A percentile compares a stretch with the other conserved stretches of the same genome.
Evolutionary conservation across 2,113 vertebrate genomes (phyloP).

Genomic region (Silurus meridionalis): DNA sequence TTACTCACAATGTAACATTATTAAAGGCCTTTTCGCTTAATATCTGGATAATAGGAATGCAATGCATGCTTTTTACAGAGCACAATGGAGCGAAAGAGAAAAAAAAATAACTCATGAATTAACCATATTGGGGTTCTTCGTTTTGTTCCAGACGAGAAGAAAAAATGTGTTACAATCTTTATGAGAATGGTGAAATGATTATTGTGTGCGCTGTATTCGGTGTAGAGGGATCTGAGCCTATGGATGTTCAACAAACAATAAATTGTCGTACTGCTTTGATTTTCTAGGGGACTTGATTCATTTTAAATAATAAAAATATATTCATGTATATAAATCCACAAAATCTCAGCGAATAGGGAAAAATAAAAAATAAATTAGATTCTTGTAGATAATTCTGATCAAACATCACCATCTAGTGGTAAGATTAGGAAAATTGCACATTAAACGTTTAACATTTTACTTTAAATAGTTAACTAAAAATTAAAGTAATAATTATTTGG

Average conservation of each 20-base stretch:
- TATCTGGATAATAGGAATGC: not conserved
- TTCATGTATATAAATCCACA: not conserved
- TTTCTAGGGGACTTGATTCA: not conserved
- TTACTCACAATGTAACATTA: not conserved
- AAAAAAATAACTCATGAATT: no score
- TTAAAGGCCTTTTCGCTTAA: not conserved
- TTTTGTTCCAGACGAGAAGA: not conserved
- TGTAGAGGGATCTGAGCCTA: not conserved
- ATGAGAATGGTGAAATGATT: not conserved
- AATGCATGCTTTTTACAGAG: not conserved
- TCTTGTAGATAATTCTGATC: not conserved
- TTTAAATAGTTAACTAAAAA: not conserved
- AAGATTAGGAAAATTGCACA: not conserved
- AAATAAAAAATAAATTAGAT: not conserved
- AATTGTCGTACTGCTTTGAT: not conserved
- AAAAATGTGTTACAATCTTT: not conserved
- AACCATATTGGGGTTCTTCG: not conserved
- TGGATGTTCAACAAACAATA: not conserved
- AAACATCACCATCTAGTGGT: conserved; percentile 56
- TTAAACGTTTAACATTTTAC: not conserved
- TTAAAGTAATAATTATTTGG: not conserved
- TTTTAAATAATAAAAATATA: not conserved
- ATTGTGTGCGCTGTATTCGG: not conserved
- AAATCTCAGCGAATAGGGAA: not conserved
- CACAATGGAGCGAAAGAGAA: not conserved